These are phyloP conservation scores for Conops quadrifasciatus DNA, from an alignment of 2,888 invertebrate species.

Conservation along the genomic window DNA sequence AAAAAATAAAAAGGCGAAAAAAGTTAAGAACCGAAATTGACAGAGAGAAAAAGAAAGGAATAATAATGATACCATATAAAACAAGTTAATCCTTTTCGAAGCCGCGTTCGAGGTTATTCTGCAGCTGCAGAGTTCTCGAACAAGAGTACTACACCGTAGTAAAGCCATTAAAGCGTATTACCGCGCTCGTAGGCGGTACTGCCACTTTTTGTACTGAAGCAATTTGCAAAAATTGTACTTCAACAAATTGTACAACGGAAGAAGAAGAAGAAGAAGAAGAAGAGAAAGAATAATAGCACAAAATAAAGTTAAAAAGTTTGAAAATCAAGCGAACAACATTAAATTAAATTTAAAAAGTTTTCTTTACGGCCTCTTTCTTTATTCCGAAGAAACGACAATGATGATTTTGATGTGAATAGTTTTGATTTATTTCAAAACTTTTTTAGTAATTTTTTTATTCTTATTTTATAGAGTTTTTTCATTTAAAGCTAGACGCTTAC, in stretches of 20 bases:
- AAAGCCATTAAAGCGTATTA: too few relatives aligned
- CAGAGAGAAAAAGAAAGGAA: too few relatives aligned
- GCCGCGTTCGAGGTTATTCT: too few relatives aligned
- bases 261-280: background rate
- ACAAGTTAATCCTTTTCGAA: too few relatives aligned
- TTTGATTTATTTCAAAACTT: background rate
- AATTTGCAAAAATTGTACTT: background rate
- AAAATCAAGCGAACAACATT: background rate
- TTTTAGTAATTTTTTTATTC: background rate
- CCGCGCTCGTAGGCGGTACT: background rate
- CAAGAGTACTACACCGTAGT: too few relatives aligned
- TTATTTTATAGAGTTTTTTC: background rate
- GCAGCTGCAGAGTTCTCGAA: too few relatives aligned
- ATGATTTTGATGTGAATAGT: too few relatives aligned
- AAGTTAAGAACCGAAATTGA: too few relatives aligned
- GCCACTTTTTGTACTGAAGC: background rate
- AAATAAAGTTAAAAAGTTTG: too few relatives aligned
- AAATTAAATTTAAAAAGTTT: conserved; percentile 5
- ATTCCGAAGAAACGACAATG: background rate
- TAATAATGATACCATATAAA: too few relatives aligned
- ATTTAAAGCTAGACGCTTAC: background rate
- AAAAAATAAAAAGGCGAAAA: too few relatives aligned
- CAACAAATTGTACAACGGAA: background rate
- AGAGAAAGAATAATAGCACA: background rate
- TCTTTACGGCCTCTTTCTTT: background rate